A percentile compares a stretch with the other conserved stretches of the same genome.
phyloP scores from a whole-genome alignment of 2,113 vertebrate genomes.

The Zosterops pallidus region DNA sequence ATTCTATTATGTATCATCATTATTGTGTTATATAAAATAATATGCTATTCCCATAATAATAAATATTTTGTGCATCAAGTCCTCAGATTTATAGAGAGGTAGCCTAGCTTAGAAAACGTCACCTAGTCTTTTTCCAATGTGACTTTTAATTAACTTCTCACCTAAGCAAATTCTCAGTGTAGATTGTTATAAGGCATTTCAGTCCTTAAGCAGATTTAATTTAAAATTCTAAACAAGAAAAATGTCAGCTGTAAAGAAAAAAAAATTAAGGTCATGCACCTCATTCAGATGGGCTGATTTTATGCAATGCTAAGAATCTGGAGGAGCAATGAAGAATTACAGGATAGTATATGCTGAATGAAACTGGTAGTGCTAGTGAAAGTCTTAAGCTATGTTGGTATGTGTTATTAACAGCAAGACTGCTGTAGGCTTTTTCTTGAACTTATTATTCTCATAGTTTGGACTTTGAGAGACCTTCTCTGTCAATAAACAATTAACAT shows the following conservation, averaged over 20 bases:
- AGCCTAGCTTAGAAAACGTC: not conserved
- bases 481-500: not conserved
- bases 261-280: not conserved
- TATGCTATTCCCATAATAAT: not conserved
- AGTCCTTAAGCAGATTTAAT: not conserved
- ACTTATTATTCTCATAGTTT: not conserved
- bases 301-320: not conserved
- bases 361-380: not conserved
- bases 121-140: not conserved
- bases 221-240: not conserved
- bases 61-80: not conserved
- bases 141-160: not conserved
- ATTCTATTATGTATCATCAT: not conserved
- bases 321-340: not conserved
- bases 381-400: not conserved
- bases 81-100: not conserved
- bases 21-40: not conserved
- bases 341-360: not conserved
- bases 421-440: not conserved
- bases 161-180: not conserved
- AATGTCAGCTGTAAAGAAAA: not conserved
- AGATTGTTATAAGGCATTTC: not conserved
- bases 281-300: not conserved
- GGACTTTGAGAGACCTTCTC: not conserved
- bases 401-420: not conserved